phyloP scores from a whole-genome alignment of 2,888 invertebrate genomes.

The Buathra laborator region DNA sequence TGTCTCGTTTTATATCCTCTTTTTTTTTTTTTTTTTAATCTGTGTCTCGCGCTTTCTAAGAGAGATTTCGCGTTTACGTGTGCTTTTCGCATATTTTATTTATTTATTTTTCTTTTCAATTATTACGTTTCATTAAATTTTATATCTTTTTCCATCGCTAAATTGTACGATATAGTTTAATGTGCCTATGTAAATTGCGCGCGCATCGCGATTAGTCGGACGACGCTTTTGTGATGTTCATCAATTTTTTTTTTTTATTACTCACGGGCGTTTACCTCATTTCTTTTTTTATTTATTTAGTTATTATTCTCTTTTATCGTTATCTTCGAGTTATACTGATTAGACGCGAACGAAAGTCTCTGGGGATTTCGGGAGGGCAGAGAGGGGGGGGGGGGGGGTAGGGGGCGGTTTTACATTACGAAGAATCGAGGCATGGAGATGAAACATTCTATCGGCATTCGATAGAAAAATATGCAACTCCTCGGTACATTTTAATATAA shows the following conservation, averaged over 20 bases:
- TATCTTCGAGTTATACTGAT: constrained; percentile 22
- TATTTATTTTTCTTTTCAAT: constrained; percentile 25
- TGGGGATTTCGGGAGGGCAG: background rate
- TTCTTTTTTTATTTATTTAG: constrained; percentile 18
- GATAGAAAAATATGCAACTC: constrained; percentile 16
- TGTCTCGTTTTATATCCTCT: constrained; percentile 38
- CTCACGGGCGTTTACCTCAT: background rate
- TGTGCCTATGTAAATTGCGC: constrained; percentile 24
- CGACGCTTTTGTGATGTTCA: constrained; percentile 5
- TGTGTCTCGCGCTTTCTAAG: constrained; percentile 52
- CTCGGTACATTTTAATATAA: constrained; percentile 4
- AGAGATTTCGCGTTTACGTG: constrained; percentile 38
- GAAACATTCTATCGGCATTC: constrained; percentile 15
- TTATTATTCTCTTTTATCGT: constrained; percentile 19
- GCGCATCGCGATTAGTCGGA: constrained; percentile 4
- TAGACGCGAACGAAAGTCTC: constrained; percentile 43
- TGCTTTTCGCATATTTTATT: constrained; percentile 9
- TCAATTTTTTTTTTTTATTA: constrained; percentile 11
- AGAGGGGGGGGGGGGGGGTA: background rate
- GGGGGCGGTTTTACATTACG: background rate
- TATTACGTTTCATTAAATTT: constrained; percentile 54
- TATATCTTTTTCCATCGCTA: constrained; percentile 43
- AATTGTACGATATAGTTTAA: constrained; percentile 56
- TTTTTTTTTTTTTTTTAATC: constrained; percentile 43
- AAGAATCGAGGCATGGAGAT: background rate